phyloP scores from a whole-genome alignment of 2,113 vertebrate species.

The Cyprinodon variegatus region DNA sequence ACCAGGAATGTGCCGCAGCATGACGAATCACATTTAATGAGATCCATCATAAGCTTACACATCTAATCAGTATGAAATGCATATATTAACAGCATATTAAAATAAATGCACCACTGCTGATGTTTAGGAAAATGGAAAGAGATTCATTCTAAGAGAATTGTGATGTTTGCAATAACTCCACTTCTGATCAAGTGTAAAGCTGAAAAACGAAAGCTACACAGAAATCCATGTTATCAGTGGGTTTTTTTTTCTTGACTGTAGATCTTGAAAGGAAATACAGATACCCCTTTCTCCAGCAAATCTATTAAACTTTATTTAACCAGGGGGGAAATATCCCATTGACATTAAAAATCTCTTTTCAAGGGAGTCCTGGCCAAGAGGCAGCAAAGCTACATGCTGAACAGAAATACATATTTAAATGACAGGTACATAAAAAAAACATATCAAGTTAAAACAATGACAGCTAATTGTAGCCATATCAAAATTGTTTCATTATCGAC shows the following conservation, averaged over 20 bases:
- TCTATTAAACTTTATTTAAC: no score
- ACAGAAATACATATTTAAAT: no score
- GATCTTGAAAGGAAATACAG: background rate
- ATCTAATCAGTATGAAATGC: background rate
- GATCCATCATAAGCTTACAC: constrained; percentile 4
- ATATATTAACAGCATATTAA: background rate
- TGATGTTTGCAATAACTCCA: background rate
- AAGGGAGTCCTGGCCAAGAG: no score
- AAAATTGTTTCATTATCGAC: no score
- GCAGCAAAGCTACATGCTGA: no score
- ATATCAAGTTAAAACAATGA: no score
- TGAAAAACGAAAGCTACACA: background rate
- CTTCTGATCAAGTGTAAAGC: background rate
- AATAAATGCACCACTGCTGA: background rate
- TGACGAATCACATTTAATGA: constrained; percentile 9
- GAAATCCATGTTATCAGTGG: background rate
- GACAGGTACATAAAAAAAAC: no score
- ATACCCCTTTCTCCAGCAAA: background rate
- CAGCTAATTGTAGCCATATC: no score
- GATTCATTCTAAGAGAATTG: background rate
- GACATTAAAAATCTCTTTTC: no score
- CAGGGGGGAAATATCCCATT: no score
- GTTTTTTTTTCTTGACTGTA: background rate
- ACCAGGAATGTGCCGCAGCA: constrained; percentile 1
- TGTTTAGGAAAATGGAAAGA: background rate